Evolutionary conservation across 2,113 vertebrate species (phyloP), one percentile per base, ranked within the genome.

Genomic region (Campylorhamphus procurvoides): DNA sequence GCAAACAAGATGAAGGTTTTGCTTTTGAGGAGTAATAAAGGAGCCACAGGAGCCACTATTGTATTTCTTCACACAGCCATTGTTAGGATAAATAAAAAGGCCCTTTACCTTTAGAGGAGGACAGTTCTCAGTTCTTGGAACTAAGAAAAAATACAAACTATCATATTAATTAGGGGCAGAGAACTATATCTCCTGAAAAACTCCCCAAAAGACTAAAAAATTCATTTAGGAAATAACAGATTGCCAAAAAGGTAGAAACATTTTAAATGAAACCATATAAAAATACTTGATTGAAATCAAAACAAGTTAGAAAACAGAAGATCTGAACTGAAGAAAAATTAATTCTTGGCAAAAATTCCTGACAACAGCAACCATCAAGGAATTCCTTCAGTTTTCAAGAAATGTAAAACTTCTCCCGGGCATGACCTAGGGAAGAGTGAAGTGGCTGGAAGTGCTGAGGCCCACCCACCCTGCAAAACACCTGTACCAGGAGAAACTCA

Each of bases 401-500:
- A 87, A 91, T 55, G 20, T 20, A 44, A 64, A 73, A 67, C 1
- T 2, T 69, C 63, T 56, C 29, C 59, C 17, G 20, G 10, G 2
- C 18, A 18, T 49, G 44, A 56, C 19, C 27, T 40, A 67, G 22
- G 39, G 63, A 82, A 53, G 7, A 47, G 19, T 1, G 10, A 72
- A 73, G 42, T 40, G 83, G 29, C 28, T 89, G 23, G 19, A 86
- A 81, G n/a, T 27, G 5, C 53, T 49, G n/a, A 80, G 46, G 14
- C 1, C 11, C 27, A 28, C 20, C 10, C 18, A 72, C 0, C 5
- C 52, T 52, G 27, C 2, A 1, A 24, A 64, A 24, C 9, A 37
- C 17, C 39, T 44, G 5, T 13, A 69, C 23, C 28, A 60, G 35
- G 53, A 79, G 18, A 17, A 22, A 72, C 35, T 55, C 25, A 15